These are phyloP conservation scores for Rhodinocichla rosea DNA, from an alignment of 2,113 vertebrate species.

Conservation along the genomic window DNA sequence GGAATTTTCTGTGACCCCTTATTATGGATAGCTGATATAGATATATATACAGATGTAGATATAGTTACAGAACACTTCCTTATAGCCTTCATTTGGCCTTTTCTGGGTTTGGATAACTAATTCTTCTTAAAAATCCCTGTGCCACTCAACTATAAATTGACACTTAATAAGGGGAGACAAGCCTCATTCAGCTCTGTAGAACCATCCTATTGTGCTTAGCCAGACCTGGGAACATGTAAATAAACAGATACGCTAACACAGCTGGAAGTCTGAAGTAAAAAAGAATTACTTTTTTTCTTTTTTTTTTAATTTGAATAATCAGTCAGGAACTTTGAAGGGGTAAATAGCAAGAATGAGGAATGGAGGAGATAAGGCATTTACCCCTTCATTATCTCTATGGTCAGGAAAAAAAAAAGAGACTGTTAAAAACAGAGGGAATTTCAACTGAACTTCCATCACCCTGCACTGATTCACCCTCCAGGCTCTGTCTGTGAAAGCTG, in stretches of 20 bases:
- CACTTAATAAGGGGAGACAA: constrained; percentile 40
- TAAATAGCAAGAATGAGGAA: neutral
- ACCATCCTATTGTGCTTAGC: neutral
- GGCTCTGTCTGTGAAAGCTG: neutral
- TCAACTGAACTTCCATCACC: neutral
- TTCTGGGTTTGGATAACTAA: neutral
- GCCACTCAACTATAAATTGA: constrained; percentile 10
- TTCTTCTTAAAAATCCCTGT: neutral
- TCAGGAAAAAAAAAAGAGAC: neutral
- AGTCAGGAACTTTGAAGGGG: neutral
- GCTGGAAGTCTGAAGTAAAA: constrained; percentile 30
- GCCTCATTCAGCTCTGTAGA: neutral
- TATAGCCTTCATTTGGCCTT: neutral
- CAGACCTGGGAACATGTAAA: constrained; percentile 14
- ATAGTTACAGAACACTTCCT: neutral
- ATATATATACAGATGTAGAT: neutral
- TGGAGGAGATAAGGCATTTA: constrained; percentile 1
- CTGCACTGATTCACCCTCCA: neutral
- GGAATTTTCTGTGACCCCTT: neutral
- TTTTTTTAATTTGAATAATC: neutral
- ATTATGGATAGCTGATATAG: neutral
- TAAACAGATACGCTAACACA: constrained; percentile 34
- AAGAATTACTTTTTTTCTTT: neutral
- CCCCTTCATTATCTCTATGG: neutral
- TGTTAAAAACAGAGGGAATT: neutral